A percentile compares a stretch with the other conserved stretches of the same genome.
Evolutionary conservation across 1,140 invertebrate species (phyloP).

Genomic region (Frieseomelitta varia): DNA sequence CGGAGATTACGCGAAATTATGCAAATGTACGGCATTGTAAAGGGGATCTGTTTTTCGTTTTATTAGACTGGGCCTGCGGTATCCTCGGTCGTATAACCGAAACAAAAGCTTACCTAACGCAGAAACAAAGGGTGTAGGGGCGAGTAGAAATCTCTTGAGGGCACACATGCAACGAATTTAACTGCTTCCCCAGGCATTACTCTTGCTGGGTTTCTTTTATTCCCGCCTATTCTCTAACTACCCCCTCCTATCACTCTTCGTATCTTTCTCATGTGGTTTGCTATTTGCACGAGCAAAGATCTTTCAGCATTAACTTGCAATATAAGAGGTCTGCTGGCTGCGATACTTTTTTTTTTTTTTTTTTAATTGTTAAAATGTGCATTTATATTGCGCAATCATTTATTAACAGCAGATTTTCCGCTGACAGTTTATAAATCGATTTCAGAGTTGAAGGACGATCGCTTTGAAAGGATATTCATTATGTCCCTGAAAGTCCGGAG

Average conservation of each 20-base stretch:
- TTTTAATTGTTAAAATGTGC: not conserved
- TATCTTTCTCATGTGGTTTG: constrained; percentile 13
- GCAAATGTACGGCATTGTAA: constrained; percentile 81
- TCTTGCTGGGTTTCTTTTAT: constrained; percentile 80
- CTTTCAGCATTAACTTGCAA: not conserved
- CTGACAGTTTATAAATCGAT: constrained; percentile 56
- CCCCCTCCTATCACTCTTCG: constrained; percentile 30
- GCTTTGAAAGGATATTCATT: constrained; percentile 60
- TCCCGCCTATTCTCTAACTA: constrained; percentile 65
- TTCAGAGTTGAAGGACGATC: constrained; percentile 29
- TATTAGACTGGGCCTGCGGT: constrained; percentile 75
- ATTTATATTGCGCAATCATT: not conserved
- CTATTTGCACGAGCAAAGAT: not conserved
- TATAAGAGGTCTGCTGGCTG: not conserved
- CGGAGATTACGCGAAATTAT: constrained; percentile 82
- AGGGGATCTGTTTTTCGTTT: constrained; percentile 80
- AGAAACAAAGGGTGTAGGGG: constrained; percentile 78
- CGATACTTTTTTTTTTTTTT: not conserved
- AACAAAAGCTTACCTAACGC: constrained; percentile 81
- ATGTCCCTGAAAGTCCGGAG: constrained; percentile 47
- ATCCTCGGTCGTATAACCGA: constrained; percentile 79
- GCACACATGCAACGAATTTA: constrained; percentile 81
- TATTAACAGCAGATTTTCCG: not conserved
- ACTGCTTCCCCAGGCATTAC: constrained; percentile 81
- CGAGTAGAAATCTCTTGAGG: constrained; percentile 75